These are phyloP conservation scores for Hypercompe scribonia DNA, from an alignment of 2,888 invertebrate genomes.

Conservation along the genomic window DNA sequence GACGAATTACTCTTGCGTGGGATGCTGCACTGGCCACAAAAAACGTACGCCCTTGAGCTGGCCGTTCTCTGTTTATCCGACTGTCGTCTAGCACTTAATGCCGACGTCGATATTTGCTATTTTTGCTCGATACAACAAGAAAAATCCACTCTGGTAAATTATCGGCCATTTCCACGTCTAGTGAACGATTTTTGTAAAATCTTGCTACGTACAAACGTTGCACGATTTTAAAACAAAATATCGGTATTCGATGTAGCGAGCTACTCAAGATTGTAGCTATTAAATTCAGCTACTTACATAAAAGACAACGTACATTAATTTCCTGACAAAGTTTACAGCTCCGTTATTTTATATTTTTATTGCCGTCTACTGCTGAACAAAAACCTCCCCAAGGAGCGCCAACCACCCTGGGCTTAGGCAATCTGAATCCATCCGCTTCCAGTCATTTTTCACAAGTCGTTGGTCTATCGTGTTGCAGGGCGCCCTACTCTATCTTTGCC, in stretches of 20 bases:
- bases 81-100: slow-evolving; percentile 85
- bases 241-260: neutral
- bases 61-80: slow-evolving; percentile 78
- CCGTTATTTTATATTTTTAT: no score
- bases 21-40: slow-evolving; percentile 67
- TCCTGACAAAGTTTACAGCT: no score
- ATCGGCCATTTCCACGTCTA: slow-evolving; percentile 53
- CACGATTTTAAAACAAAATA: slow-evolving; percentile 16
- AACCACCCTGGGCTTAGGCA: no score
- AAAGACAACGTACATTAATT: no score
- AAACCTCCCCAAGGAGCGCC: no score
- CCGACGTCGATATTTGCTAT: slow-evolving; percentile 81
- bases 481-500: no score
- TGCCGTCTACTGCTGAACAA: no score
- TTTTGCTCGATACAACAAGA: slow-evolving; percentile 75
- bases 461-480: no score
- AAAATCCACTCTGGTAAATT: slow-evolving; percentile 61
- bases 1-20: slow-evolving; percentile 59
- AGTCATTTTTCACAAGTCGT: no score
- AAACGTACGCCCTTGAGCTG: slow-evolving; percentile 75
- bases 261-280: neutral
- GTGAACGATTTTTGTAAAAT: slow-evolving; percentile 35
- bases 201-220: slow-evolving; percentile 16
- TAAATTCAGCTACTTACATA: neutral
- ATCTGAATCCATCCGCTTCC: no score